Evolutionary conservation across 2,888 invertebrate genomes (phyloP).

Genomic region (Caenorhabditis sp.): DNA sequence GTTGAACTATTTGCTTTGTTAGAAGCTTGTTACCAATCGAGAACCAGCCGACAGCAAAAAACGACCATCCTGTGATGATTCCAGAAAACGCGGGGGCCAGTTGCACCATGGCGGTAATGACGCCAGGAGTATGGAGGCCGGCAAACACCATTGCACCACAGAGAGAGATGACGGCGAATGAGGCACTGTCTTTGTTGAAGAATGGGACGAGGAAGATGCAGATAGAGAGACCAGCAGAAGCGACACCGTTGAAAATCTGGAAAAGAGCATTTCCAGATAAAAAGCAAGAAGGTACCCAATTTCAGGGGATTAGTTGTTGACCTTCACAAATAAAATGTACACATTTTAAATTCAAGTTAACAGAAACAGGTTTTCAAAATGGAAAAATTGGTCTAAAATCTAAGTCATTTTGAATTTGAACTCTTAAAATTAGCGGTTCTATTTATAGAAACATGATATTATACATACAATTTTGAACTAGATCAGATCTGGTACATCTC

Average conservation of each 20-base stretch:
- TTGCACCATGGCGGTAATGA: slow-evolving; percentile 67
- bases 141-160: slow-evolving; percentile 68
- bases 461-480: no score
- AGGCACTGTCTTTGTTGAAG: slow-evolving; percentile 62
- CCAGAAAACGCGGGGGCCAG: slow-evolving; percentile 68
- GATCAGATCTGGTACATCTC: no score
- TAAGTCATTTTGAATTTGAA: no score
- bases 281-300: no score
- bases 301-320: no score
- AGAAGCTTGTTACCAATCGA: slow-evolving; percentile 67
- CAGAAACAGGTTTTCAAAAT: no score
- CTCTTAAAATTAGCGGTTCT: no score
- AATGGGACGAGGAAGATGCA: slow-evolving; percentile 64
- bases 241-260: slow-evolving; percentile 65
- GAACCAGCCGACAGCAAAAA: slow-evolving; percentile 62
- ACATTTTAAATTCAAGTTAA: no score
- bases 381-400: no score
- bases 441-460: no score
- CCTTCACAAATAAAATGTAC: no score
- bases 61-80: slow-evolving; percentile 66
- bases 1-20: slow-evolving; percentile 66
- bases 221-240: slow-evolving; percentile 62
- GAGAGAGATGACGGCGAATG: slow-evolving; percentile 60
- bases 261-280: slow-evolving; percentile 2
- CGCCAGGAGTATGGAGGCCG: slow-evolving; percentile 67